These are phyloP conservation scores for Ditula angustiorana DNA, from an alignment of 2,888 invertebrate genomes.

Conservation along the genomic window DNA sequence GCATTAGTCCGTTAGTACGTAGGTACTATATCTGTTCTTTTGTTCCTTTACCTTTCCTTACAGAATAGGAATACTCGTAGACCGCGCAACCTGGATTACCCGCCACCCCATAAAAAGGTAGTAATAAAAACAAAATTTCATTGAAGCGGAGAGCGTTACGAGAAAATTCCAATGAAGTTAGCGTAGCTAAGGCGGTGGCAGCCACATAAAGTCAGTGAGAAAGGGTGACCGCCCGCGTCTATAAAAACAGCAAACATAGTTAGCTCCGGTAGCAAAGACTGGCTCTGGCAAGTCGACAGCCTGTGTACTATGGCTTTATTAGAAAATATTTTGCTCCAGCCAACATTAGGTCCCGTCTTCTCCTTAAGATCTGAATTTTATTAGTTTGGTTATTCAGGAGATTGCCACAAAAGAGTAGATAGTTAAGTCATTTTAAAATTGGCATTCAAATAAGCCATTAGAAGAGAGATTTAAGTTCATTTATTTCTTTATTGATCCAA, in stretches of 20 bases:
- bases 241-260: slow-evolving; percentile 60
- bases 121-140: slow-evolving; percentile 18
- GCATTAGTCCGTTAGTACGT: not conserved
- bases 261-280: slow-evolving; percentile 45
- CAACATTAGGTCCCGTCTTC: slow-evolving; percentile 14
- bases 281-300: slow-evolving; percentile 31
- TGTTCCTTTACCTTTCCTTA: not conserved
- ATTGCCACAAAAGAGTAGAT: not conserved
- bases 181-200: slow-evolving; percentile 27
- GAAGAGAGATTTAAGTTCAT: not conserved
- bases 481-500: not conserved
- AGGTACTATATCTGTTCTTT: not conserved
- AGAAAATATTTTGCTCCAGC: slow-evolving; percentile 38
- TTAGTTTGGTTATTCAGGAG: slow-evolving; percentile 20
- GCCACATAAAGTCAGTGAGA: slow-evolving; percentile 44
- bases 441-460: no score
- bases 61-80: slow-evolving; percentile 1
- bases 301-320: slow-evolving; percentile 48
- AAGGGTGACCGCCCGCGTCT: slow-evolving; percentile 47
- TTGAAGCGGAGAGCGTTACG: slow-evolving; percentile 12
- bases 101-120: slow-evolving; percentile 7
- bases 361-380: slow-evolving; percentile 19
- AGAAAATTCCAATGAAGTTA: slow-evolving; percentile 40
- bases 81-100: not conserved
- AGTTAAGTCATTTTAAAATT: no score